Evolutionary conservation across 2,797 vertebrate species (phyloP).

Genomic region (Loriculus beryllinus): DNA sequence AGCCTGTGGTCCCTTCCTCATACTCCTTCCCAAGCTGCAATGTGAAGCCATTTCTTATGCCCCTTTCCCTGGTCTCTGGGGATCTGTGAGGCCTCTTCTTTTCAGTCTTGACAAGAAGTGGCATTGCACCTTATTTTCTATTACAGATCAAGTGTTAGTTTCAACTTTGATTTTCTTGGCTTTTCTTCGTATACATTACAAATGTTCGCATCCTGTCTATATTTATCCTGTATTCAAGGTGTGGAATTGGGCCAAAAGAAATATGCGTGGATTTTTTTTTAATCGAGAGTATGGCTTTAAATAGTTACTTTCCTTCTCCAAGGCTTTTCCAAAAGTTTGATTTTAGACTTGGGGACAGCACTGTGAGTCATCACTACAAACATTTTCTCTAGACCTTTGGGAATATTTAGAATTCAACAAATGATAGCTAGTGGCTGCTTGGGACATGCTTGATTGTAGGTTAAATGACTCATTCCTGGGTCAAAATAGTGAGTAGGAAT

Average conservation of each 20-base stretch:
- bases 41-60: neutral
- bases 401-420: constrained; percentile 31
- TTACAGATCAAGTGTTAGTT: neutral
- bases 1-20: neutral
- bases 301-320: neutral
- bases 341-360: neutral
- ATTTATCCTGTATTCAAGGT: neutral
- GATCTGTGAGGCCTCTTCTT: rapidly evolving
- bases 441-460: neutral
- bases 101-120: neutral
- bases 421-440: neutral
- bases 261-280: neutral
- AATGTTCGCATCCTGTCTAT: neutral
- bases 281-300: constrained; percentile 11
- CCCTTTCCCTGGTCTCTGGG: neutral
- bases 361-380: constrained; percentile 9
- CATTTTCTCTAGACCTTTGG: constrained; percentile 9
- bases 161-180: neutral
- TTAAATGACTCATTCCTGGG: neutral
- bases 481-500: neutral
- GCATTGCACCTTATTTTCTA: neutral
- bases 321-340: neutral
- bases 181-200: neutral
- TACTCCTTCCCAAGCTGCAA: neutral
- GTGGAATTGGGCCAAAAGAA: neutral